Evolutionary conservation across 2,797 vertebrate species (phyloP).

Genomic region (Ciconia nigra): DNA sequence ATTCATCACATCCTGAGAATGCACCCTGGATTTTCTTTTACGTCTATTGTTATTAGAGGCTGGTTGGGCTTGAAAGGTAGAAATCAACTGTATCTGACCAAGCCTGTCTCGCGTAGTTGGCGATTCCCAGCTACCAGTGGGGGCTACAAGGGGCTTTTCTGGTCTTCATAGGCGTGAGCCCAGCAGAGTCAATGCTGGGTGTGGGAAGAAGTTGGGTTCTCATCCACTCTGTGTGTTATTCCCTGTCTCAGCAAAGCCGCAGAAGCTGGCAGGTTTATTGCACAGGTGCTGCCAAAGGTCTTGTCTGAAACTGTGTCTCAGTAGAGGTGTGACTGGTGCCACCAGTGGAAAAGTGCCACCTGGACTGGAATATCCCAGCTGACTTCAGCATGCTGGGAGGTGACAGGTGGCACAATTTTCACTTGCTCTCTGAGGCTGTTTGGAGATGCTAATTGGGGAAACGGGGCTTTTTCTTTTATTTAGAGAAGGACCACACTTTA

Average conservation of each 20-base stretch:
- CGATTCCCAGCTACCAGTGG: neutral
- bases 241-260: accelerated
- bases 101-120: accelerated
- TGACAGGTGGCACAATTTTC: neutral
- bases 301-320: neutral
- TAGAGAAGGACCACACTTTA: neutral
- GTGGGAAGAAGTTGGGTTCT: neutral
- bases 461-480: neutral
- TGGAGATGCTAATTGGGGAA: neutral
- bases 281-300: neutral
- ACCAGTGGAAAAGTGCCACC: neutral
- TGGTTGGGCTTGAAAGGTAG: neutral
- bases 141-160: neutral
- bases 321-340: neutral
- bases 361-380: neutral
- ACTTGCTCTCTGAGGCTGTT: neutral
- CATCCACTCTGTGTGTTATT: accelerated
- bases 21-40: neutral
- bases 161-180: neutral
- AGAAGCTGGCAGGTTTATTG: neutral
- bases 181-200: neutral
- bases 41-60: neutral
- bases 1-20: constrained; percentile 49
- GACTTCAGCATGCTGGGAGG: neutral
- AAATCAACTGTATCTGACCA: neutral